These are phyloP conservation scores for Calameuta pallipes DNA, from an alignment of 2,888 invertebrate species.

Conservation along the genomic window DNA sequence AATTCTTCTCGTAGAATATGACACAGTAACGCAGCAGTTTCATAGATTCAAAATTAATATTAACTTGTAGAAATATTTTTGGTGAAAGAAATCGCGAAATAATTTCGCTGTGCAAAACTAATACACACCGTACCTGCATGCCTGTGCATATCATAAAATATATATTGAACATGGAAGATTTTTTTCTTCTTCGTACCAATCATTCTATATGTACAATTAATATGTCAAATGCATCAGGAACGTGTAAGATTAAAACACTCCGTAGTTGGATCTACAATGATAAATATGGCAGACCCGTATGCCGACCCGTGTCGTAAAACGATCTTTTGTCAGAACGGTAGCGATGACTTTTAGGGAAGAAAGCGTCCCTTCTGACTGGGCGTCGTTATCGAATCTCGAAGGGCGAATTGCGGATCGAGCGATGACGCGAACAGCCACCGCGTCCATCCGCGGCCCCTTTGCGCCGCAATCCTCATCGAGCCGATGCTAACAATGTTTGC, in stretches of 20 bases:
- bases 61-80: neutral
- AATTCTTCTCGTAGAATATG: neutral
- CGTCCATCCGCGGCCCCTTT: constrained; percentile 13
- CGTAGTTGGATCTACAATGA: neutral
- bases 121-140: too few relatives aligned
- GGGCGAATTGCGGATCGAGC: constrained; percentile 33
- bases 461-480: constrained; percentile 63
- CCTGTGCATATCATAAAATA: too few relatives aligned
- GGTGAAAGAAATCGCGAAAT: neutral
- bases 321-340: neutral
- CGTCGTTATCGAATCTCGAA: constrained; percentile 34
- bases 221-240: neutral
- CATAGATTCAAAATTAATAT: neutral
- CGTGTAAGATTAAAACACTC: neutral
- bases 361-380: neutral
- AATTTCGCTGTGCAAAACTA: neutral
- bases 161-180: too few relatives aligned
- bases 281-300: neutral
- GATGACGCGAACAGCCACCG: constrained; percentile 23
- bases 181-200: too few relatives aligned
- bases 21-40: neutral
- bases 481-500: constrained; percentile 67
- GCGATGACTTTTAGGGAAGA: neutral
- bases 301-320: neutral
- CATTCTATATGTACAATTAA: neutral